phyloP scores from a whole-genome alignment of 92 coral and sea anemone genomes.

The Paramuricea clavata region DNA sequence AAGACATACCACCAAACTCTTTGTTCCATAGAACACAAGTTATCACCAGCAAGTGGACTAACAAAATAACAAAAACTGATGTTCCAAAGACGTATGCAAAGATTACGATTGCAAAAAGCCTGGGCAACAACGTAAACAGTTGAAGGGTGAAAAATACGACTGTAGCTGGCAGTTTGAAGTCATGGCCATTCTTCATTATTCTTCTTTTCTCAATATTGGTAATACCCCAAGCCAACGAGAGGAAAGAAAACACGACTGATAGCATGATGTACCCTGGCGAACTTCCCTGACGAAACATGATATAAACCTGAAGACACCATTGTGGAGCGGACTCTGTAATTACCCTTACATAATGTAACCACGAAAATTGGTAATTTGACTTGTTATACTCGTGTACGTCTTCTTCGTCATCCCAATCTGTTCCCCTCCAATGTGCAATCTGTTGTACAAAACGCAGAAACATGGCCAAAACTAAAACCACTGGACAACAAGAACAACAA shows the following conservation, averaged over 20 bases:
- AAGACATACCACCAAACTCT: no score
- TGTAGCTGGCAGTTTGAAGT: background rate
- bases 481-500: background rate
- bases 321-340: no score
- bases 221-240: background rate
- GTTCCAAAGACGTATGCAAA: background rate
- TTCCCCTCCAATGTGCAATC: background rate
- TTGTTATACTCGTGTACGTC: background rate
- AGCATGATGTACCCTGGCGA: background rate
- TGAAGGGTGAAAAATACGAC: background rate
- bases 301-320: background rate
- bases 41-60: background rate
- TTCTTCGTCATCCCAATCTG: background rate
- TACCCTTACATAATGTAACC: background rate
- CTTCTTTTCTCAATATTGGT: background rate
- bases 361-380: background rate
- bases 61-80: no score
- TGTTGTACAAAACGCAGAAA: background rate
- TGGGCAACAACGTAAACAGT: background rate
- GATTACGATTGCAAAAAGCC: background rate
- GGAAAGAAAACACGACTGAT: background rate
- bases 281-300: background rate
- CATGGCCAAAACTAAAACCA: background rate
- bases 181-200: background rate
- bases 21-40: background rate